Conservation (phyloP, 2,797 vertebrate species). For the Salarias fasciatus region DNA sequence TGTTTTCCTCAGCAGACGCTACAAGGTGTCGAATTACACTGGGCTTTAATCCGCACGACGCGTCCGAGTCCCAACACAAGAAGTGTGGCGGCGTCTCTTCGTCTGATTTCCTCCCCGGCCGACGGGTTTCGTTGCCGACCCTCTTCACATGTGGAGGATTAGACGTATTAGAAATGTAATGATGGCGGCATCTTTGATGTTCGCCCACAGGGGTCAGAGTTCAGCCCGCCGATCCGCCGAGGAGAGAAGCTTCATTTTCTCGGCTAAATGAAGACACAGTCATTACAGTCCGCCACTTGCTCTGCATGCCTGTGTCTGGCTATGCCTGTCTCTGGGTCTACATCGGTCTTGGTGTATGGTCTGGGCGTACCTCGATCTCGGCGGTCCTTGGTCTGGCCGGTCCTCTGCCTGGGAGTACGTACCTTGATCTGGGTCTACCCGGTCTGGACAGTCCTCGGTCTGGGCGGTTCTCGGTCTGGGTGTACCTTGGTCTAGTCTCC, state of each 20-base stretch:
- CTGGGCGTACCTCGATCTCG: too few relatives aligned
- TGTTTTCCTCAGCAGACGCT: constrained; percentile 51
- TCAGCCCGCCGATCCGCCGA: constrained; percentile 58
- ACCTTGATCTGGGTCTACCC: too few relatives aligned
- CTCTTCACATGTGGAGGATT: constrained; percentile 72
- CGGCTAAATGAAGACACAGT: constrained; percentile 55
- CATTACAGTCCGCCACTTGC: too few relatives aligned
- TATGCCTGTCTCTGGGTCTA: too few relatives aligned
- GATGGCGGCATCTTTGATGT: constrained; percentile 66
- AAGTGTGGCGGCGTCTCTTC: constrained; percentile 36
- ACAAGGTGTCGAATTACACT: constrained; percentile 59
- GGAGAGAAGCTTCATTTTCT: constrained; percentile 57
- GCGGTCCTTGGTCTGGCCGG: too few relatives aligned
- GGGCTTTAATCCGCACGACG: constrained; percentile 54
- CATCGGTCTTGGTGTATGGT: too few relatives aligned
- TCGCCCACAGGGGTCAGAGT: constrained; percentile 65
- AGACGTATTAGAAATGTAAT: constrained; percentile 69
- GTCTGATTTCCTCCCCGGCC: constrained; percentile 69
- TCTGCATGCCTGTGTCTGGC: too few relatives aligned
- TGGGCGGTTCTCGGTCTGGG: too few relatives aligned
- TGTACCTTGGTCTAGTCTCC: too few relatives aligned
- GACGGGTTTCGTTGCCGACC: too few relatives aligned
- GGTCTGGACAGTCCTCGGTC: too few relatives aligned
- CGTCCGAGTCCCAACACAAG: constrained; percentile 29
- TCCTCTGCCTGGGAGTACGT: too few relatives aligned